Evolutionary conservation across 2,797 vertebrate species (phyloP).

Genomic region (Anabas testudineus): DNA sequence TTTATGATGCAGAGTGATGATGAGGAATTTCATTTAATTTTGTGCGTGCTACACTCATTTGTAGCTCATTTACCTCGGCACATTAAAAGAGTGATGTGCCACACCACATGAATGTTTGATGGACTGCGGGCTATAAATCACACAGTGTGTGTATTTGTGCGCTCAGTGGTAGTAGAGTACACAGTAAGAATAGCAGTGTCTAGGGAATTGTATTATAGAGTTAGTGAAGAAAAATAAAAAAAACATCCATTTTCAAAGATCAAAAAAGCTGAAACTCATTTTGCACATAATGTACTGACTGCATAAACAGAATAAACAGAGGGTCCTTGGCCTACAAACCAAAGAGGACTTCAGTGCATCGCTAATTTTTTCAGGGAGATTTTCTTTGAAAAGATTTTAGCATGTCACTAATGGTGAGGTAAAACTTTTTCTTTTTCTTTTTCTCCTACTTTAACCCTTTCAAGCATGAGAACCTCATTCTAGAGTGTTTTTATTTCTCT

Average conservation of each 20-base stretch:
- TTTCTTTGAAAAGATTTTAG: background rate
- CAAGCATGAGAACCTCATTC: no score
- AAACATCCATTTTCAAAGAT: conserved; percentile 9
- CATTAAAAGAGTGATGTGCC: background rate
- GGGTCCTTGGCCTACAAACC: background rate
- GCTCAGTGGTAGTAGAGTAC: no score
- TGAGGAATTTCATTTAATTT: background rate
- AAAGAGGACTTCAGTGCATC: background rate
- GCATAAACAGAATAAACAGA: conserved; percentile 3
- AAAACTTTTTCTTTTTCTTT: background rate
- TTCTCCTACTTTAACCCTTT: no score
- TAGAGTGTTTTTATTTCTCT: no score
- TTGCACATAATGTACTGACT: background rate
- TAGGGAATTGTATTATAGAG: background rate
- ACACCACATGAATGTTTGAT: background rate
- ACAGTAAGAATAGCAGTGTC: conserved; percentile 6
- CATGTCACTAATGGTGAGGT: background rate
- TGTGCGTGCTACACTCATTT: background rate
- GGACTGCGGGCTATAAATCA: background rate
- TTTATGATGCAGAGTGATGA: no score
- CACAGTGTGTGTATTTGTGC: background rate
- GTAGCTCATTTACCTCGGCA: no score
- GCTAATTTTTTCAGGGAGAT: background rate
- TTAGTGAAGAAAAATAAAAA: conserved; percentile 15
- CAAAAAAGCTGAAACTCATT: background rate